phyloP scores from a whole-genome alignment of 2,888 invertebrate genomes.

The Oxyteleia sp. region DNA sequence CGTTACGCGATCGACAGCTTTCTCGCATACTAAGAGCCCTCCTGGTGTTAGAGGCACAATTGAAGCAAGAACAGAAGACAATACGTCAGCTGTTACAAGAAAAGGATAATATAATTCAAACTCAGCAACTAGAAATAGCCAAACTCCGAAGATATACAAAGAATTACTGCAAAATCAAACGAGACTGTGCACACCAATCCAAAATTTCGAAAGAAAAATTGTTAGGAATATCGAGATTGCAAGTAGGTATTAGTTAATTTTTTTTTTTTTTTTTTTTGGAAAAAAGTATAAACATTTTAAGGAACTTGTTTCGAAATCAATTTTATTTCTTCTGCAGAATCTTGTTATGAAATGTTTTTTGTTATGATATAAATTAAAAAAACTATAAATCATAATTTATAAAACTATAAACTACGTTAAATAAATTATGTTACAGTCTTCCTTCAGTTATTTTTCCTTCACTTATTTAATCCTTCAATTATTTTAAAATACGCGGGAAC shows the following conservation, averaged over 20 bases:
- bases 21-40: constrained; percentile 91
- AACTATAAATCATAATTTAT: too few species aligned
- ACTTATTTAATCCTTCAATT: too few species aligned
- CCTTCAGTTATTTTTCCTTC: too few species aligned
- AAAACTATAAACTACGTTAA: too few species aligned
- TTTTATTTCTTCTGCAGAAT: too few species aligned
- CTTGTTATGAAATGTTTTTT: too few species aligned
- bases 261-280: too few species aligned
- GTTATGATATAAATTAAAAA: too few species aligned
- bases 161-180: constrained; percentile 90
- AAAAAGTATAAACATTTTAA: too few species aligned
- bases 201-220: constrained; percentile 8
- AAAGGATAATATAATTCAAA: constrained; percentile 91
- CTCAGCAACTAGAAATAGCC: constrained; percentile 91
- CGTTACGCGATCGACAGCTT: constrained; percentile 91
- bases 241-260: constrained; percentile 44
- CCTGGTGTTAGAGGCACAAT: constrained; percentile 91
- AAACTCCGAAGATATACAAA: constrained; percentile 89
- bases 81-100: constrained; percentile 91
- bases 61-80: constrained; percentile 92
- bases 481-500: too few species aligned
- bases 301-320: too few species aligned
- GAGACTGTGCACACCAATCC: constrained; percentile 86
- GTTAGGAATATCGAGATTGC: constrained; percentile 34
- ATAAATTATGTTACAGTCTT: too few species aligned